Percentiles rank a stretch among this genome's conserved stretches.
phyloP scores from a whole-genome alignment of 2,797 vertebrate genomes.

The Macrochelys suwanniensis region DNA sequence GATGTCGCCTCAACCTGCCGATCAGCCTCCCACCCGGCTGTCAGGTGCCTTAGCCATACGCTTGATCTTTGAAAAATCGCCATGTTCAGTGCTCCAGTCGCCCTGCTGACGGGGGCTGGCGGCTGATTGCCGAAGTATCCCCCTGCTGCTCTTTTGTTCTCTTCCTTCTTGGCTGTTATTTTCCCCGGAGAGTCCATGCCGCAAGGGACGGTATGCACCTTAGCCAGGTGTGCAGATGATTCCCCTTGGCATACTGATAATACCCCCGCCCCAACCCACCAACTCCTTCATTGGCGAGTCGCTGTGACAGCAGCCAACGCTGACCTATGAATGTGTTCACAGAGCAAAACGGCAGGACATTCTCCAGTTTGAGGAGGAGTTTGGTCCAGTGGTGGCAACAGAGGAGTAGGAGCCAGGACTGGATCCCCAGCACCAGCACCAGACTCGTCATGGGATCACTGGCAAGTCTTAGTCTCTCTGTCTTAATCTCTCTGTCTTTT shows the following conservation, averaged over 20 bases:
- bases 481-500: background rate
- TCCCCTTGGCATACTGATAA: background rate
- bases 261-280: rapidly evolving
- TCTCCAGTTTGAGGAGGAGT: background rate
- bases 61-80: slow-evolving; percentile 33
- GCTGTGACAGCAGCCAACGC: background rate
- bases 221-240: rapidly evolving
- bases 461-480: background rate
- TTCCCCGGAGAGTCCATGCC: background rate
- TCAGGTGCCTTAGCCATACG: background rate
- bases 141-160: background rate
- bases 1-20: background rate
- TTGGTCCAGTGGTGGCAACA: background rate
- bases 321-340: background rate
- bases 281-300: background rate
- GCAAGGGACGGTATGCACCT: rapidly evolving
- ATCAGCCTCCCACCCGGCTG: slow-evolving; percentile 15
- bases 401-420: background rate
- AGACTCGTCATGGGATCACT: background rate
- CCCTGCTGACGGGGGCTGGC: background rate
- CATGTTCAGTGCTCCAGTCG: background rate
- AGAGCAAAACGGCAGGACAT: background rate
- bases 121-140: background rate
- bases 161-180: background rate
- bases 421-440: background rate